phyloP scores from a whole-genome alignment of 37 sponge, comb jelly and placozoan species.

The Geodia barretti region DNA sequence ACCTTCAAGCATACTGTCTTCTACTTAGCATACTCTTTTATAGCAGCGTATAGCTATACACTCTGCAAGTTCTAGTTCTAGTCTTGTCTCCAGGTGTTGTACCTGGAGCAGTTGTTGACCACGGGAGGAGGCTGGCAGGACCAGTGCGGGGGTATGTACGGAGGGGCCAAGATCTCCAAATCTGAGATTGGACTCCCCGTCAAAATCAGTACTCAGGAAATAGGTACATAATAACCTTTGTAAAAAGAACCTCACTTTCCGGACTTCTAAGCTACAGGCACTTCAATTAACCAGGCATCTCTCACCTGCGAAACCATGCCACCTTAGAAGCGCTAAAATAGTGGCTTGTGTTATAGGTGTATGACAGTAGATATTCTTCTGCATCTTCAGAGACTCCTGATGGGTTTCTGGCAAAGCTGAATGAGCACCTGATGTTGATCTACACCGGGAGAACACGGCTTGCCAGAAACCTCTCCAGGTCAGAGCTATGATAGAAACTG shows the following conservation, averaged over 20 bases:
- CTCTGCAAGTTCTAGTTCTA: background rate
- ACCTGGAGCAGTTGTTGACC: constrained; percentile 86
- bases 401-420: constrained; percentile 52
- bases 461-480: constrained; percentile 85
- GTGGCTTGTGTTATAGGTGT: too few relatives aligned
- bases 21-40: background rate
- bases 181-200: constrained; percentile 50
- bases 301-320: too few relatives aligned
- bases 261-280: too few relatives aligned
- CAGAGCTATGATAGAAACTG: background rate
- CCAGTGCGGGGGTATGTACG: constrained; percentile 84
- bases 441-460: constrained; percentile 87
- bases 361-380: too few relatives aligned
- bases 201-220: constrained; percentile 20
- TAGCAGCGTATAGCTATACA: background rate
- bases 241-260: too few relatives aligned
- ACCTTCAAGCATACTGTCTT: background rate
- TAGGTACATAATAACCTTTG: constrained; percentile 33
- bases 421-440: constrained; percentile 61
- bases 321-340: too few relatives aligned
- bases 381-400: constrained; percentile 28
- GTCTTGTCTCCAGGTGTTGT: constrained; percentile 44
- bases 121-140: constrained; percentile 95
- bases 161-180: constrained; percentile 72
- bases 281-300: too few relatives aligned